phyloP scores from a whole-genome alignment of 2,797 vertebrate species.

The Hydrophis major region DNA sequence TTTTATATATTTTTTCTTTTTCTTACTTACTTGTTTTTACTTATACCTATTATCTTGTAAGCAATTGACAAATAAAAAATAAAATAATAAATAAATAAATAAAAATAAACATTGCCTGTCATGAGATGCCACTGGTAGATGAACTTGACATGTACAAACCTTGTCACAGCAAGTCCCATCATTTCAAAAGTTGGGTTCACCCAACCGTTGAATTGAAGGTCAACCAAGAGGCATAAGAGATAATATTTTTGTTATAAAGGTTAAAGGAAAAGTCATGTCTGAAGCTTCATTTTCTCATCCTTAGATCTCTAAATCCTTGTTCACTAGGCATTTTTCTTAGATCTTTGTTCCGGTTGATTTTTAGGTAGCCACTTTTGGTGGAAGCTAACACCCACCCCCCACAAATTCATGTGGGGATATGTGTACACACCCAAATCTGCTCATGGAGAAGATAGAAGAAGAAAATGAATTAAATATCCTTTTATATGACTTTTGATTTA shows the following conservation, averaged over 20 bases:
- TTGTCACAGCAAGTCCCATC: background rate
- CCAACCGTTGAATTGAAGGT: background rate
- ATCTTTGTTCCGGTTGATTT: background rate
- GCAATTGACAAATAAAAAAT: too few species aligned
- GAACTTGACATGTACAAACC: background rate
- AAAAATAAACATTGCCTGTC: background rate
- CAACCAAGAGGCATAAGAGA: background rate
- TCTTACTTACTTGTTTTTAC: too few species aligned
- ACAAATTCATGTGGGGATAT: background rate
- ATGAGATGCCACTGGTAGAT: background rate
- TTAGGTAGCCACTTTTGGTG: background rate
- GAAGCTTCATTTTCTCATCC: background rate
- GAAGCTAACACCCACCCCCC: background rate
- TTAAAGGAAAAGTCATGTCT: background rate
- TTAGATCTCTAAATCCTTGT: background rate
- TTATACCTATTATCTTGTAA: too few species aligned
- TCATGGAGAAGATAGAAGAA: background rate
- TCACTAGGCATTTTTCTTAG: background rate
- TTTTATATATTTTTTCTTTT: too few species aligned
- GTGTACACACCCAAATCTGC: background rate
- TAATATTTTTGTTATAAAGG: background rate
- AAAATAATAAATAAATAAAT: too few species aligned
- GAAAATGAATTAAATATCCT: background rate
- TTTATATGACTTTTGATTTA: background rate
- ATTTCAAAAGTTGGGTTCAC: background rate